A percentile compares a stretch with the other conserved stretches of the same genome.
phyloP scores from a whole-genome alignment of 2,888 invertebrate genomes.

The Tricholauxania praeusta region DNA sequence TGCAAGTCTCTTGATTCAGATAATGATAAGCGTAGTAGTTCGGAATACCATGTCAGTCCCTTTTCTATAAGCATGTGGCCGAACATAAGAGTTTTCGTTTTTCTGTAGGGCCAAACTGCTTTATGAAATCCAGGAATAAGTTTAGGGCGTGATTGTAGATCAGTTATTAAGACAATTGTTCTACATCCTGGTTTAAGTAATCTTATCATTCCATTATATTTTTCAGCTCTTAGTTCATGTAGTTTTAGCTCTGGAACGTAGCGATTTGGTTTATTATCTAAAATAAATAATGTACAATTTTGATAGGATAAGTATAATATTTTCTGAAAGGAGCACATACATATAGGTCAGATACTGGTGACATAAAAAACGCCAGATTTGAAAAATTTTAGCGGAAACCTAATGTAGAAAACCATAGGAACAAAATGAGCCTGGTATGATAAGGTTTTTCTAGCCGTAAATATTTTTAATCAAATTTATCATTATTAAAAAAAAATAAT shows the following conservation, averaged over 20 bases:
- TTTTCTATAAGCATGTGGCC: conserved; percentile 93
- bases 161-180: conserved; percentile 91
- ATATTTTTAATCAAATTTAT: too few species aligned
- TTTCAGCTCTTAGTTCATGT: conserved; percentile 93
- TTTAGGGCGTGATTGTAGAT: conserved; percentile 87
- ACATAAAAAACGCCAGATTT: neutral
- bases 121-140: conserved; percentile 92
- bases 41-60: conserved; percentile 93
- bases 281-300: neutral
- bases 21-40: conserved; percentile 87
- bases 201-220: conserved; percentile 93
- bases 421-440: too few species aligned
- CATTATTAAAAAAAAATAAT: too few species aligned
- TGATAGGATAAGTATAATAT: neutral
- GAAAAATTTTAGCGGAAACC: too few species aligned
- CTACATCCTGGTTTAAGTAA: conserved; percentile 95
- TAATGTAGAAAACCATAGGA: too few species aligned
- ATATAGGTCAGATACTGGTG: neutral
- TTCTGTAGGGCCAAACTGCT: conserved; percentile 95
- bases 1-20: conserved; percentile 84
- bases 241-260: conserved; percentile 78
- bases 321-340: neutral
- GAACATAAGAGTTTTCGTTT: conserved; percentile 96
- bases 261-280: conserved; percentile 49
- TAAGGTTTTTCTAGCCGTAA: too few species aligned